These are phyloP conservation scores for Dolichallabes microphthalmus DNA, from an alignment of 2,113 vertebrate species.

Conservation along the genomic window DNA sequence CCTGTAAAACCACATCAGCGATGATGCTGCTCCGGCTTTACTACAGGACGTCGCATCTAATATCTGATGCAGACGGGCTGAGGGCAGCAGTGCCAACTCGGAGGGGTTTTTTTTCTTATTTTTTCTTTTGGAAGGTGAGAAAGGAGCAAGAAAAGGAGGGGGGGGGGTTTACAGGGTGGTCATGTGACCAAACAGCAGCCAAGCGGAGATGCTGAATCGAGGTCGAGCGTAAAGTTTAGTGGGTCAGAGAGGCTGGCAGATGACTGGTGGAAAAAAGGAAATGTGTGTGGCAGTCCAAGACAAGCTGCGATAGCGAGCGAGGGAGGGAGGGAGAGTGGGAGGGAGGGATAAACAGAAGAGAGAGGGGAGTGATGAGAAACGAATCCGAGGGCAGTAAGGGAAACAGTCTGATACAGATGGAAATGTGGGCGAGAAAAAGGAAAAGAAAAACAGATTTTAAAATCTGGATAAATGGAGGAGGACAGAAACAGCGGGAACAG, in stretches of 20 bases:
- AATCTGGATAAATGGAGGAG: not conserved
- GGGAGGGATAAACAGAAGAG: not conserved
- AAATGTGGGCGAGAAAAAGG: slow-evolving; percentile 18
- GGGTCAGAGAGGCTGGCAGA: slow-evolving; percentile 36
- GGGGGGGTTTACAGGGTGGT: not conserved
- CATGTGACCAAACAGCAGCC: slow-evolving; percentile 33
- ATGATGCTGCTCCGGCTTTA: not conserved
- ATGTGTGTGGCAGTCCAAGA: slow-evolving; percentile 65
- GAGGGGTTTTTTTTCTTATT: not conserved
- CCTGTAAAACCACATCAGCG: slow-evolving; percentile 15
- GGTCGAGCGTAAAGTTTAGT: slow-evolving; percentile 46
- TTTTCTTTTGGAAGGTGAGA: not conserved
- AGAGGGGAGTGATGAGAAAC: slow-evolving; percentile 6
- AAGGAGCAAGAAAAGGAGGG: not conserved
- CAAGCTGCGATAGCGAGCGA: slow-evolving; percentile 53
- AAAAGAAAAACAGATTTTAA: slow-evolving; percentile 17
- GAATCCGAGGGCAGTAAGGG: not conserved
- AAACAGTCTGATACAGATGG: slow-evolving; percentile 20
- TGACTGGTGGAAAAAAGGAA: not conserved
- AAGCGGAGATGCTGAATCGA: slow-evolving; percentile 23
- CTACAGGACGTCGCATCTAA: not conserved
- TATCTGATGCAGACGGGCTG: not conserved
- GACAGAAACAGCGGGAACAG: not conserved
- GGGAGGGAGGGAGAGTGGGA: slow-evolving; percentile 46
- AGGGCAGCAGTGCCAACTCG: not conserved